Percentiles rank a stretch among this genome's conserved stretches.
Conservation (phyloP, 2,113 vertebrate genomes). For the Larimichthys polyactis region DNA sequence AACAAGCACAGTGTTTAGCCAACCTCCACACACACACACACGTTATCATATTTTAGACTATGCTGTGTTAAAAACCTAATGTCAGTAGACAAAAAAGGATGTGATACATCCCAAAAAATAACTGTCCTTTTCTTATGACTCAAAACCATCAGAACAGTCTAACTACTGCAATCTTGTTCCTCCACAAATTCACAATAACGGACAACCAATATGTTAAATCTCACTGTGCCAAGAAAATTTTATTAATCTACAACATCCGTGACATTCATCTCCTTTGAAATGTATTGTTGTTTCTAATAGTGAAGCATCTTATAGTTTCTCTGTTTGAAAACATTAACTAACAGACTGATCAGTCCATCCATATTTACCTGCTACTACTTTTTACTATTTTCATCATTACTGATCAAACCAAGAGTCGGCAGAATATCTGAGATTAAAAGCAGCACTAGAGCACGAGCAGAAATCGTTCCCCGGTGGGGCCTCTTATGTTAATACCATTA, state of each 20-base stretch:
- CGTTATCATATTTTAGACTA: not conserved
- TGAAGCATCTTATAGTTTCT: not conserved
- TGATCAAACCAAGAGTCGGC: not conserved
- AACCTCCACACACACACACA: not conserved
- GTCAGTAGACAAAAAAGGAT: conserved; percentile 8
- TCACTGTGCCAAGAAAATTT: not conserved
- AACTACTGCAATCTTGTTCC: not conserved
- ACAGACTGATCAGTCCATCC: not conserved
- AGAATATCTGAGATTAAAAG: not conserved
- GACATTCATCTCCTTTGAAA: not conserved
- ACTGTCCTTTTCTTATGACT: conserved; percentile 12
- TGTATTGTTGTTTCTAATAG: not conserved
- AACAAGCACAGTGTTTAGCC: not conserved
- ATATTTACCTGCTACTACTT: not conserved
- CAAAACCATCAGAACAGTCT: conserved; percentile 10
- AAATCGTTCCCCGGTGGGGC: not conserved
- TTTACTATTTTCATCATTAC: not conserved
- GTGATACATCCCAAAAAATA: conserved; percentile 12
- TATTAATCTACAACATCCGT: not conserved
- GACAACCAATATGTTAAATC: not conserved
- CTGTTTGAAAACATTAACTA: not conserved
- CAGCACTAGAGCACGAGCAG: not conserved
- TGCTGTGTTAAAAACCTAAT: not conserved
- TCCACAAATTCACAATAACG: not conserved
- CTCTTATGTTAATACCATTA: not conserved